Percentiles rank a stretch among this genome's conserved stretches.
Conservation (phyloP, 2,888 invertebrate species). For the Pogonocherus hispidulus region DNA sequence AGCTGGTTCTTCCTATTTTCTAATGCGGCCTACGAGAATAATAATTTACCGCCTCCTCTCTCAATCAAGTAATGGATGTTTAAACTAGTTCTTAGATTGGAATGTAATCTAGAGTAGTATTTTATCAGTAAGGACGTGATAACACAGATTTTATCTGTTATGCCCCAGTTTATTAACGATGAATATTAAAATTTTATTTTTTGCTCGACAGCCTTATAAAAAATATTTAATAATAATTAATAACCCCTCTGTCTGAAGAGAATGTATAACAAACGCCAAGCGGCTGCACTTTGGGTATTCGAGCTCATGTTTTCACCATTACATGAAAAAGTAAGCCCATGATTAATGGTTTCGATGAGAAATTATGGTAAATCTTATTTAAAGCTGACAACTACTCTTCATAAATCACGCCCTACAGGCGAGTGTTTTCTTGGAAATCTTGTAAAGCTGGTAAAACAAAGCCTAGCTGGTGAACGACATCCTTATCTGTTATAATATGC, state of each 20-base stretch:
- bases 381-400: background rate
- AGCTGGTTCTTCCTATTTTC: no score
- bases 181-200: background rate
- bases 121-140: no score
- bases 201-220: background rate
- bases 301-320: constrained; percentile 3
- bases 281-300: background rate
- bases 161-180: no score
- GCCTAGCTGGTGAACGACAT: background rate
- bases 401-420: background rate
- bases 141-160: no score
- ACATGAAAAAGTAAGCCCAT: constrained; percentile 7
- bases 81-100: no score
- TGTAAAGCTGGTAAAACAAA: background rate
- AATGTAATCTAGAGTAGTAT: no score
- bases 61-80: no score
- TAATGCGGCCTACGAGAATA: no score
- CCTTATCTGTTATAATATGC: background rate
- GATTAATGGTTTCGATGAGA: constrained; percentile 5
- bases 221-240: background rate
- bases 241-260: background rate
- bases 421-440: constrained; percentile 1
- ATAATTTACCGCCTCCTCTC: no score
- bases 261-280: background rate
- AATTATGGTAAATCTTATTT: constrained; percentile 9